Conservation (phyloP, 2,888 invertebrate genomes). For the Euclidia mi region DNA sequence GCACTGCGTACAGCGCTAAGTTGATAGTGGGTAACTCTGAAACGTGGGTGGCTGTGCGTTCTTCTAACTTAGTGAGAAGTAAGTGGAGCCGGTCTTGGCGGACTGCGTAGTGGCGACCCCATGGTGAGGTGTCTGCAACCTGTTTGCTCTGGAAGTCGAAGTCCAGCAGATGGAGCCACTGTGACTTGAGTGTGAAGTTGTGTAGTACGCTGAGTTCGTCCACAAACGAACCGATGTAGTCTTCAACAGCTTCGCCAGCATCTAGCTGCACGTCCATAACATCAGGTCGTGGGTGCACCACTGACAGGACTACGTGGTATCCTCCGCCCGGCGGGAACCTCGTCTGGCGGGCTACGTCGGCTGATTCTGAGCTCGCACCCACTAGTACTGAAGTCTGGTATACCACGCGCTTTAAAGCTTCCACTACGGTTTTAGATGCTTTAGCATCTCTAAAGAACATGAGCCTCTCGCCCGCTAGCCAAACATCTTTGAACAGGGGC, state of each 20-base stretch:
- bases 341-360: conserved; percentile 73
- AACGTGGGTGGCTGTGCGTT: conserved; percentile 95
- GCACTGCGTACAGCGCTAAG: conserved; percentile 95
- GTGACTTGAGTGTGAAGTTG: conserved; percentile 95
- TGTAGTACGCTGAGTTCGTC: conserved; percentile 92
- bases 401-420: conserved; percentile 88
- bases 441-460: conserved; percentile 90
- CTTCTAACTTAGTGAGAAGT: conserved; percentile 96
- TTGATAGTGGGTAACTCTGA: conserved; percentile 95
- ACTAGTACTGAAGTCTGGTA: conserved; percentile 83
- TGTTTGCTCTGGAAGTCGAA: conserved; percentile 93
- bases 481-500: conserved; percentile 87
- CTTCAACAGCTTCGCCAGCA: conserved; percentile 92
- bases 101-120: conserved; percentile 91
- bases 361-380: conserved; percentile 74
- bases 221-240: conserved; percentile 94
- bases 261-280: conserved; percentile 92
- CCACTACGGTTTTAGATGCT: conserved; percentile 84
- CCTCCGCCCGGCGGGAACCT: conserved; percentile 76
- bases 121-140: conserved; percentile 63
- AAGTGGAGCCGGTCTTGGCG: conserved; percentile 93
- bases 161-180: conserved; percentile 95
- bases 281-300: conserved; percentile 95
- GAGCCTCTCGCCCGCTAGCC: conserved; percentile 90
- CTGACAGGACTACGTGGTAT: conserved; percentile 92